Evolutionary conservation across 2,113 vertebrate genomes (phyloP), one percentile per base, ranked within the genome.

Genomic region (Paraplagusia blochii): DNA sequence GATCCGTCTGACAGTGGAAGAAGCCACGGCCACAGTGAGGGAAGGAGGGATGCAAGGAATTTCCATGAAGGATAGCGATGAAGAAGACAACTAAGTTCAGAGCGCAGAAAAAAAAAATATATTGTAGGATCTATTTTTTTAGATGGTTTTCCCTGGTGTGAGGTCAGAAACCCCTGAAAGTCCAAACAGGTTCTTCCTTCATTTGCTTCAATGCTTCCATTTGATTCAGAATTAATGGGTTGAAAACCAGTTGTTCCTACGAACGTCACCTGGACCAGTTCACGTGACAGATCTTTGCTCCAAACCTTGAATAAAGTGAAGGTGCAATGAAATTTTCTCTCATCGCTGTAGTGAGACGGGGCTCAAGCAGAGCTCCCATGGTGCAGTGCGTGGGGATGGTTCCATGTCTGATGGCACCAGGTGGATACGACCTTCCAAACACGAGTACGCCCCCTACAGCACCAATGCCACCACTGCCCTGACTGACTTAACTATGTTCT

Each of bases 21-120:
- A 99, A 86, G 95, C 96, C 73, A 98, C 95, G 0, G 96, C 96
- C 0, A 96, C 95, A 0, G 96, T 98, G 70, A 93, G 95, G 7
- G 95, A 99, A 67, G 95, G 95, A 4, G 96, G 95, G 44, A 95
- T 99, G 66, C 95, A 96, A 76, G 97, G 97, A 0, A 95, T 99
- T 80, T 97, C 96, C 65, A 99, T 99, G 97, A 98, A 92, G 80
- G 96, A 99, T 91, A 99, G 97, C 1, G 97, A 99, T 53, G 96
- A 99, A 83, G 97, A 99, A 65, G 91, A 97, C 36, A 90, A 94
- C 0, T 92, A 93, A 14, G 29, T 81, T 76, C 95, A 94, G 86
- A 79, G 43, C 33, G 46, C 63, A 65, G 9, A 36, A n/a, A 45
- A 35, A 15, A 34, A 42, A 57, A n/a, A n/a, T n/a, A 63, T 47